Conservation (phyloP, 2,113 vertebrate genomes). For the Puntigrus tetrazona region DNA sequence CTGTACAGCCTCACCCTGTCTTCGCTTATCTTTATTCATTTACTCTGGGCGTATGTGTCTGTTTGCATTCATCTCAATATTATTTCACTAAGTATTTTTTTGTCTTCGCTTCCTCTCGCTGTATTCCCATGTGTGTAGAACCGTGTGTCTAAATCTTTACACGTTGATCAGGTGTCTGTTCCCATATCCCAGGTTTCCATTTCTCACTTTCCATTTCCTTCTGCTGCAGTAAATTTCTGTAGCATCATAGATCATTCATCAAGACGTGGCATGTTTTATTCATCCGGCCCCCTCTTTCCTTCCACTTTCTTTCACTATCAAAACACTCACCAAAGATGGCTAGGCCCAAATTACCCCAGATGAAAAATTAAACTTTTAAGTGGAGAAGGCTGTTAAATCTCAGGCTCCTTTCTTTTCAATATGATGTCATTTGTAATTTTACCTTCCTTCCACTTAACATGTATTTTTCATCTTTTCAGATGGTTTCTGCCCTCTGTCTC, state of each 20-base stretch:
- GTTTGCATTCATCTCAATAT: slow-evolving; percentile 6
- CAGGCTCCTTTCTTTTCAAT: background rate
- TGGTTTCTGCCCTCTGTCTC: background rate
- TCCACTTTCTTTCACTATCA: slow-evolving; percentile 26
- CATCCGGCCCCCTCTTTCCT: slow-evolving; percentile 13
- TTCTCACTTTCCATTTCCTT: slow-evolving; percentile 35
- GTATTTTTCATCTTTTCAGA: slow-evolving; percentile 16
- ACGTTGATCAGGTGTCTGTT: slow-evolving; percentile 23
- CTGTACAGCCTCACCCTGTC: background rate
- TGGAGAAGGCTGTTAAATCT: slow-evolving; percentile 38
- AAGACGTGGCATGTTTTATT: slow-evolving; percentile 45
- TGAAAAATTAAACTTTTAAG: slow-evolving; percentile 41
- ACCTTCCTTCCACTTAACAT: background rate
- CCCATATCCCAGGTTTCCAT: background rate
- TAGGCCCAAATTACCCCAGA: slow-evolving; percentile 34
- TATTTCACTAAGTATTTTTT: background rate
- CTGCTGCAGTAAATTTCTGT: slow-evolving; percentile 30
- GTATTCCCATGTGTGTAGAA: background rate
- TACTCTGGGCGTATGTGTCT: slow-evolving; percentile 12
- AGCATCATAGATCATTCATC: slow-evolving; percentile 44
- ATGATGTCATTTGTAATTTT: slow-evolving; percentile 34
- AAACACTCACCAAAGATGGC: slow-evolving; percentile 32
- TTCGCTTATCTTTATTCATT: background rate
- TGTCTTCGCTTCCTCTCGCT: background rate
- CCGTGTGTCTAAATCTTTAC: background rate